These are phyloP conservation scores for Drosophila simulans DNA, from an alignment of 1,140 invertebrate species.

Conservation along the genomic window DNA sequence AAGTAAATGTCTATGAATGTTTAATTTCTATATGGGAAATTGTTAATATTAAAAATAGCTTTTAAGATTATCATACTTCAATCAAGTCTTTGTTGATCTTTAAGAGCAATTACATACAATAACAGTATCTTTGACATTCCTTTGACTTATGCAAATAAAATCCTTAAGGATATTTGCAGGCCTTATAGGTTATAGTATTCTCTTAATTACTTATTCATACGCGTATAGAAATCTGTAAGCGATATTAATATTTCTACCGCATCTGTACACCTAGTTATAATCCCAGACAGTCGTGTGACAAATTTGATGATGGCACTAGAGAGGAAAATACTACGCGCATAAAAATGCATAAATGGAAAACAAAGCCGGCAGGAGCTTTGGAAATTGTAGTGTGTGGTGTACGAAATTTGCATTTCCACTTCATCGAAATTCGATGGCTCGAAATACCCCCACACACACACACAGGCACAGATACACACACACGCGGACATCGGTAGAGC, in stretches of 20 bases:
- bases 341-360: conserved; percentile 12
- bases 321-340: conserved; percentile 2
- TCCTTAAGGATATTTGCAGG: too few species aligned
- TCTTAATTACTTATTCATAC: too few species aligned
- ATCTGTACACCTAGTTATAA: conserved; percentile 1
- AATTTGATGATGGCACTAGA: conserved; percentile 29
- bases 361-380: conserved; percentile 7
- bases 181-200: too few species aligned
- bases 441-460: conserved; percentile 42
- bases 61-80: too few species aligned
- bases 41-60: neutral
- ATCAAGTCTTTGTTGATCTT: too few species aligned
- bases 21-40: too few species aligned
- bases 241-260: neutral
- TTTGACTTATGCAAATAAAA: too few species aligned
- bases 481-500: conserved; percentile 4
- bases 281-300: conserved; percentile 36
- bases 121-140: too few species aligned
- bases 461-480: conserved; percentile 42
- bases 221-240: too few species aligned
- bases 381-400: conserved; percentile 11
- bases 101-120: too few species aligned
- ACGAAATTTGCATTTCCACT: conserved; percentile 54
- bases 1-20: neutral
- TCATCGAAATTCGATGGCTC: conserved; percentile 41